phyloP scores from a whole-genome alignment of 2,797 vertebrate genomes.

The Enteromius viviparus region DNA sequence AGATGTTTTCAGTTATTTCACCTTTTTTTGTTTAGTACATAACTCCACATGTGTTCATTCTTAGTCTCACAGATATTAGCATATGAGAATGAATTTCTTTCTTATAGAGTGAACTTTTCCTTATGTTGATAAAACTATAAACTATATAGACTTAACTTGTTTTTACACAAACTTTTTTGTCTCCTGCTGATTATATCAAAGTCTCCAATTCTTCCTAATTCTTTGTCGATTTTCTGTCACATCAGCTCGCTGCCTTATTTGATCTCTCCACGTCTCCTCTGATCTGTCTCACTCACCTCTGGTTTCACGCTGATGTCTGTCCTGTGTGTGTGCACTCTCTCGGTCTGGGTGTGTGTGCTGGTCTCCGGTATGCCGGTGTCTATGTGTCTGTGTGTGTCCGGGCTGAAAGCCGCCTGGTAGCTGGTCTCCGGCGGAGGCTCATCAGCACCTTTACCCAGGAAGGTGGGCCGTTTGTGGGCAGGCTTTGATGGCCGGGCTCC shows the following conservation, averaged over 20 bases:
- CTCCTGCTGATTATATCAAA: background rate
- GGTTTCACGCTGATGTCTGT: conserved; percentile 67
- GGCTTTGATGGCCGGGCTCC: conserved; percentile 84
- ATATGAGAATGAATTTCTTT: background rate
- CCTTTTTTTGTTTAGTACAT: too few relatives aligned
- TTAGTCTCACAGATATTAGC: too few relatives aligned
- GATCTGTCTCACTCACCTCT: conserved; percentile 36
- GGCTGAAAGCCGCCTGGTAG: conserved; percentile 86
- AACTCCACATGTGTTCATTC: too few relatives aligned
- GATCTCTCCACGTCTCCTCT: background rate
- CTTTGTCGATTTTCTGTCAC: background rate
- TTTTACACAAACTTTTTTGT: background rate
- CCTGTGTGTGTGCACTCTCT: conserved; percentile 68
- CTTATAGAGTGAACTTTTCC: background rate
- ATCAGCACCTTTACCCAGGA: conserved; percentile 76
- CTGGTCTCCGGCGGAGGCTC: conserved; percentile 79
- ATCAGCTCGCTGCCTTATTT: conserved; percentile 14
- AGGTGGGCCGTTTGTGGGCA: conserved; percentile 78
- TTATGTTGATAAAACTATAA: background rate
- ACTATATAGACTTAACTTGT: background rate
- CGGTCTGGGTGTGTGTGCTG: conserved; percentile 53
- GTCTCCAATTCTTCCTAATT: background rate
- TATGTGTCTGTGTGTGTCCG: conserved; percentile 70
- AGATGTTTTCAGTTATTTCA: too few relatives aligned
- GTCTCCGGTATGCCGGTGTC: conserved; percentile 51